Base-by-base conservation (phyloP, 2,113 vertebrate genomes). In the Alaudala cheleensis region DNA sequence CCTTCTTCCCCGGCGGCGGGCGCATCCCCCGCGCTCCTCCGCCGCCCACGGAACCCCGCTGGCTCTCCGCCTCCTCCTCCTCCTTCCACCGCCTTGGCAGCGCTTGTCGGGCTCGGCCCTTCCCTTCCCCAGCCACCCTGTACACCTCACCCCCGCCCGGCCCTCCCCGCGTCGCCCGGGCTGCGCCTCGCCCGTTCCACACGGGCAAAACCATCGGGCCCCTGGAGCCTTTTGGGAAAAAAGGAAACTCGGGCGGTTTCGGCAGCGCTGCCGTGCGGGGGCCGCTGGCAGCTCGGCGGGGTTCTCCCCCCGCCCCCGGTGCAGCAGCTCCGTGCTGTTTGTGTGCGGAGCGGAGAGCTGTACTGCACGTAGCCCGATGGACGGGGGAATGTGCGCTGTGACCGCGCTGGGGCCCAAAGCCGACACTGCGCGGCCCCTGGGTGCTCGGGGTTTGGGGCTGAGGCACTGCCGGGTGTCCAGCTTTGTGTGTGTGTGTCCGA, bases 261-360 rank as follows among this genome's bases (percentile, higher is more conserved):
- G 60, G 83, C 51, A 11, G 83, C 33, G 53, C 18, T 72, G 58
- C 26, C 25, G 37, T 33, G 61, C 17, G 50, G 79, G 40, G 78
- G 51, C 21, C 31, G 62, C 67, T 25, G 12, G 81, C 89, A 54
- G 31, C 70, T 71, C 86, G 1, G 2, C 14, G 42, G 51, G 71
- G 83, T 12, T 34, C 31, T 18, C 40, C 60, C 31, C 25, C 53
- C 25, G 39, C 78, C 26, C 64, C 47, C 67, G 76, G 84, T 88
- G 91, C 83, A 12, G 56, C 1, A 69, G 58, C 64, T 45, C 84
- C 83, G 88, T 70, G 64, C 62, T 65, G 44, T 70, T 62, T 5
- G 4, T 74, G 81, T 88, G 90, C 81, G 56, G 88, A 50, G 53
- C 82, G 79, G 74, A 86, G 77, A 90, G 95, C 94, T 90, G 7